phyloP scores from a whole-genome alignment of 2,888 invertebrate species.

The Cheilosia grossa region DNA sequence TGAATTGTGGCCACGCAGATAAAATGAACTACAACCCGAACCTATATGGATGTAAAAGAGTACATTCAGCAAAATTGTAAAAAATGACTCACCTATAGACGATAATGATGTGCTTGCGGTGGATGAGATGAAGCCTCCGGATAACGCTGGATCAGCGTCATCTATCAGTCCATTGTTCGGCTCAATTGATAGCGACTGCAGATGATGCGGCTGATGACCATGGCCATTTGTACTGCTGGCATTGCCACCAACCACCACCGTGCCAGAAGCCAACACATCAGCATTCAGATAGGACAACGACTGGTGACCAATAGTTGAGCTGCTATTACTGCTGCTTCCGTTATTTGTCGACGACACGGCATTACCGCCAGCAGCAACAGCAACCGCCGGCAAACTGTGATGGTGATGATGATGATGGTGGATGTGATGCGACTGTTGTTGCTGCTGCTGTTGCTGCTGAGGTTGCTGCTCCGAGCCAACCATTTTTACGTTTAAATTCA shows the following conservation, averaged over 20 bases:
- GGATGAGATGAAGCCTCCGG: slow-evolving; percentile 52
- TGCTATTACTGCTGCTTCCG: slow-evolving; percentile 32
- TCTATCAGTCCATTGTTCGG: slow-evolving; percentile 53
- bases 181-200: slow-evolving; percentile 52
- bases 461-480: slow-evolving; percentile 38
- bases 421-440: slow-evolving; percentile 60
- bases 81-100: slow-evolving; percentile 51
- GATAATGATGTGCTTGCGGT: slow-evolving; percentile 68
- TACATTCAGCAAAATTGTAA: no score
- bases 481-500: slow-evolving; percentile 53
- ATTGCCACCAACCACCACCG: slow-evolving; percentile 58
- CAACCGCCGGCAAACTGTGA: slow-evolving; percentile 58
- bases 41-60: no score
- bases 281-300: slow-evolving; percentile 51
- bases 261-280: slow-evolving; percentile 37
- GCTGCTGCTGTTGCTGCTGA: slow-evolving; percentile 45
- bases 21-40: not conserved
- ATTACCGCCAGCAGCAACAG: slow-evolving; percentile 19
- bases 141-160: slow-evolving; percentile 41
- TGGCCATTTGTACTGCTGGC: slow-evolving; percentile 46
- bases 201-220: slow-evolving; percentile 39
- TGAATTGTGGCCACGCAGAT: not conserved
- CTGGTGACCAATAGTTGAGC: slow-evolving; percentile 51
- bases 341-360: slow-evolving; percentile 44
- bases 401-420: slow-evolving; percentile 61